Conservation (phyloP, 35 echinoderm and acorn worm species). For the Patiria miniata region DNA sequence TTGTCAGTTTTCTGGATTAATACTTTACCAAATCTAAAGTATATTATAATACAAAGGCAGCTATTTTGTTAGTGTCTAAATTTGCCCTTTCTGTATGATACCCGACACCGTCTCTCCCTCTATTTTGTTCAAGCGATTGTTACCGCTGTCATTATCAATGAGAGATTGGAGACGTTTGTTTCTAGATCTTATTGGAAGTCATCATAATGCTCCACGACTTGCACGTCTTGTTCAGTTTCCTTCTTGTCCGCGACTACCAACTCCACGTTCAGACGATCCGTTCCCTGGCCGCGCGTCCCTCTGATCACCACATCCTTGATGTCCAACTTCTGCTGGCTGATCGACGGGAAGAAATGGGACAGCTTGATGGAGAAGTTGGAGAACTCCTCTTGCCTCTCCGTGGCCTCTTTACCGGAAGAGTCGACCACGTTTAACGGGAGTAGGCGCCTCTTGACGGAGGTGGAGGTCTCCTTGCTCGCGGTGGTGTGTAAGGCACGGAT, state of each 20-base stretch:
- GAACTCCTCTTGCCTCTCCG: background rate
- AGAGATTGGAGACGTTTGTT: too few relatives aligned
- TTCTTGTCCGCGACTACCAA: background rate
- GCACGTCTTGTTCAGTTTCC: background rate
- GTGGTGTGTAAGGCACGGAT: constrained; percentile 2
- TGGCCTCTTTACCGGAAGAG: background rate
- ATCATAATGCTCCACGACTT: too few relatives aligned
- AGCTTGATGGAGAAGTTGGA: background rate
- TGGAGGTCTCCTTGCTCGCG: background rate
- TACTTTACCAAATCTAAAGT: too few relatives aligned
- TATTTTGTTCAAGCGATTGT: too few relatives aligned
- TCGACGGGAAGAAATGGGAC: background rate
- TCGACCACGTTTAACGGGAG: background rate
- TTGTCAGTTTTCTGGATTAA: too few relatives aligned
- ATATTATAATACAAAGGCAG: too few relatives aligned
- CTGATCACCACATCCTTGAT: background rate
- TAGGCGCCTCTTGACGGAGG: background rate
- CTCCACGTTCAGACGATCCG: background rate
- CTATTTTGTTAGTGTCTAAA: too few relatives aligned
- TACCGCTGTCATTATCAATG: too few relatives aligned
- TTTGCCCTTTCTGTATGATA: too few relatives aligned
- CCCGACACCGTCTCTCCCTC: too few relatives aligned
- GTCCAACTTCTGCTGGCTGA: background rate
- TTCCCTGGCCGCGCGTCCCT: constrained; percentile 11
- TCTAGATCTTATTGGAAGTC: too few relatives aligned